Conservation (phyloP, 2,888 invertebrate genomes). For the Idaea straminata region DNA sequence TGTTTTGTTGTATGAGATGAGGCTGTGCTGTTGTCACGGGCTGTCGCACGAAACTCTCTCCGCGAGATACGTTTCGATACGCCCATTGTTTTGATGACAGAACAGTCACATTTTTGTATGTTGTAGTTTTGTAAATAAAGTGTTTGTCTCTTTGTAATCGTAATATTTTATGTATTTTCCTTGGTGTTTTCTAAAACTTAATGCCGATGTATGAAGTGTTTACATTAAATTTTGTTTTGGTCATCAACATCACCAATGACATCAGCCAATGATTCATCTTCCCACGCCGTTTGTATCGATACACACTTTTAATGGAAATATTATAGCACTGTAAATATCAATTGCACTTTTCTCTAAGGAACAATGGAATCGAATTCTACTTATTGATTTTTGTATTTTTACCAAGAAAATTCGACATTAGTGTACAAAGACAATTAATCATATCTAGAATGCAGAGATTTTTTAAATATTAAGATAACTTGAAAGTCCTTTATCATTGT, state of each 20-base stretch:
- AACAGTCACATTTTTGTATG: slow-evolving; percentile 41
- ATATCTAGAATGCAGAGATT: no score
- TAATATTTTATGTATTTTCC: slow-evolving; percentile 17
- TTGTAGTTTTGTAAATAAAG: slow-evolving; percentile 45
- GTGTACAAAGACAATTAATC: no score
- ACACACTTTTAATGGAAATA: slow-evolving; percentile 35
- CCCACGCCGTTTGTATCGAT: slow-evolving; percentile 36
- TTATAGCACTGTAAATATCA: slow-evolving; percentile 31
- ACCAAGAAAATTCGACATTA: neutral
- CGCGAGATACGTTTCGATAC: slow-evolving; percentile 37
- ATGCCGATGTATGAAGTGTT: slow-evolving; percentile 32
- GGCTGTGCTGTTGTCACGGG: slow-evolving; percentile 56
- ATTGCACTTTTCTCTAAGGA: slow-evolving; percentile 35
- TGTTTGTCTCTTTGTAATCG: slow-evolving; percentile 29
- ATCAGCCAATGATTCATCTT: slow-evolving; percentile 51
- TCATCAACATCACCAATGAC: slow-evolving; percentile 41
- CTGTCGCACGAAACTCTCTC: slow-evolving; percentile 10
- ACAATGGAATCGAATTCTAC: neutral
- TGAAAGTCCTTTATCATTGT: no score
- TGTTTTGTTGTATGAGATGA: slow-evolving; percentile 46
- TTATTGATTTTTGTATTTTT: neutral
- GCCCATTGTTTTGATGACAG: slow-evolving; percentile 45
- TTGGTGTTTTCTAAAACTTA: slow-evolving; percentile 10
- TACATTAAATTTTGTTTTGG: slow-evolving; percentile 37
- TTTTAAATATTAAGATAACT: no score